Conservation (phyloP, 2,888 invertebrate genomes). For the Lasioglossum zephyrum region DNA sequence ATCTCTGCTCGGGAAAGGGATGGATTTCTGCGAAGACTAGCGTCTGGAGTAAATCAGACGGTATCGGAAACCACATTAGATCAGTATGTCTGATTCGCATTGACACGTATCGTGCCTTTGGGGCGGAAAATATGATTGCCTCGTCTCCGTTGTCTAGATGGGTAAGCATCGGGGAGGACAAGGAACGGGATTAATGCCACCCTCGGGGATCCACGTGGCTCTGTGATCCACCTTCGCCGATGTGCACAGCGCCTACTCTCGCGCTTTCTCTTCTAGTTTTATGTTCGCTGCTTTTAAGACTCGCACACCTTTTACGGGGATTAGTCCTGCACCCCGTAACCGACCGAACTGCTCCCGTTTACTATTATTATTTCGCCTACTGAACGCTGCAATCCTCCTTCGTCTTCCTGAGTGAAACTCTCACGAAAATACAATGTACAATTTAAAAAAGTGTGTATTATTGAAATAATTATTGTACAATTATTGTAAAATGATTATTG, state of each 20-base stretch:
- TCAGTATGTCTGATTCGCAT: conserved; percentile 84
- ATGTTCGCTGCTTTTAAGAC: conserved; percentile 64
- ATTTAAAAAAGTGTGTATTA: not conserved
- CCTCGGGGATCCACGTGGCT: conserved; percentile 81
- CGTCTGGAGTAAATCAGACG: conserved; percentile 80
- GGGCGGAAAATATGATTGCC: conserved; percentile 84
- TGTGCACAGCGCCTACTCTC: conserved; percentile 16
- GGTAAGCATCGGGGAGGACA: conserved; percentile 66
- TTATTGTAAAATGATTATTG: too few relatives aligned
- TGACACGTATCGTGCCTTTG: conserved; percentile 84
- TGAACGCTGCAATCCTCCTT: not conserved
- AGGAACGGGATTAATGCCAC: conserved; percentile 83
- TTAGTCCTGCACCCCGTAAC: conserved; percentile 48
- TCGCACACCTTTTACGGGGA: conserved; percentile 64
- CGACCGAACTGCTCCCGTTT: conserved; percentile 17
- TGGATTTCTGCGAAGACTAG: conserved; percentile 30
- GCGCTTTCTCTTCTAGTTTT: conserved; percentile 50
- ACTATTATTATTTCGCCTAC: conserved; percentile 4
- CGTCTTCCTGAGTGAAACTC: not conserved
- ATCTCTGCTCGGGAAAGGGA: conserved; percentile 44
- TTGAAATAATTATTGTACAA: too few relatives aligned
- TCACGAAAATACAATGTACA: not conserved
- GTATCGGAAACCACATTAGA: conserved; percentile 83
- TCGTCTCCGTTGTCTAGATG: conserved; percentile 79
- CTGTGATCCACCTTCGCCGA: conserved; percentile 60